Percentiles rank a stretch among this genome's conserved stretches.
Evolutionary conservation across 2,797 vertebrate genomes (phyloP).

Genomic region (Sebastes miniatus): DNA sequence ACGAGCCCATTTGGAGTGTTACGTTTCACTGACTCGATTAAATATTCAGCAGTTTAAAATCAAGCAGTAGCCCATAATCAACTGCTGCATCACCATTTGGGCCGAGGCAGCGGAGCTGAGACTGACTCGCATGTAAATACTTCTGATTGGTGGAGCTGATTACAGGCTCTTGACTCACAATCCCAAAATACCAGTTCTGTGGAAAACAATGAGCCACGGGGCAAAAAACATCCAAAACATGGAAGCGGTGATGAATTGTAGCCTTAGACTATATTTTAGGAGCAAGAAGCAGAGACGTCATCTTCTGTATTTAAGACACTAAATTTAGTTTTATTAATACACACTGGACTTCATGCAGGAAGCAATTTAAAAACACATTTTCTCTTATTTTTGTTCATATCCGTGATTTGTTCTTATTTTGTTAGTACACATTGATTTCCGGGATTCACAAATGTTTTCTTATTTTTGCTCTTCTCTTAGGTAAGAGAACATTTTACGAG

Average conservation of each 20-base stretch:
- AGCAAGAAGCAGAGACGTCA: neutral
- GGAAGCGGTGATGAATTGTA: conserved; percentile 4
- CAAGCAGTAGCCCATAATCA: conserved; percentile 59
- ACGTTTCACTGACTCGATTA: conserved; percentile 52
- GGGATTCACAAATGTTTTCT: neutral
- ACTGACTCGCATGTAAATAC: conserved; percentile 56
- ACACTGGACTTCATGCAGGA: neutral
- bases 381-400: neutral
- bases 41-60: conserved; percentile 61
- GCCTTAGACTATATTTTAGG: neutral
- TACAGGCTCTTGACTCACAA: conserved; percentile 44
- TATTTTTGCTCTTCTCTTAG: no score
- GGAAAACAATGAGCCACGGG: neutral
- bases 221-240: conserved; percentile 4
- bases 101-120: conserved; percentile 47
- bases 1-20: conserved; percentile 40
- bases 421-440: neutral
- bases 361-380: neutral
- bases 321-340: neutral
- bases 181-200: conserved; percentile 33
- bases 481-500: neutral
- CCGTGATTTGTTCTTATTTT: neutral
- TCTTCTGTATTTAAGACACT: neutral
- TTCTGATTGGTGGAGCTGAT: conserved; percentile 51
- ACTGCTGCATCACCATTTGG: conserved; percentile 55